Evolutionary conservation across 2,888 invertebrate genomes (phyloP), one percentile per base, ranked within the genome.

Genomic region (Eledona agricola): DNA sequence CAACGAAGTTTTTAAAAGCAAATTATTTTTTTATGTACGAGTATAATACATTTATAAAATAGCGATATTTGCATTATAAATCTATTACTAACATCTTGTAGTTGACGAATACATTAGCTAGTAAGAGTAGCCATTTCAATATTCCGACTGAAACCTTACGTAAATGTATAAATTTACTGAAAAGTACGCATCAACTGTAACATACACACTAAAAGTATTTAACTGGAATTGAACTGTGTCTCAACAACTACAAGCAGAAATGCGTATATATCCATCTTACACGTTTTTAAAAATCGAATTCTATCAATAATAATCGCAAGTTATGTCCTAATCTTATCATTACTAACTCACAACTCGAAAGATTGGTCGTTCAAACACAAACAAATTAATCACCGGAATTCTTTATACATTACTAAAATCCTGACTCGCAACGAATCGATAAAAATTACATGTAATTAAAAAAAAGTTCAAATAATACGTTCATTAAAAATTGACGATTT

Each of bases 271-370:
- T 56, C 46, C 43, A 20, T 50, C 40, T 42, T 45, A 49, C 7
- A n/a, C n/a, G n/a, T n/a, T n/a, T n/a, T n/a, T n/a, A n/a, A n/a
- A n/a, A n/a, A n/a, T n/a, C n/a, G n/a, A n/a, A 31, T 32, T 38
- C 46, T 54, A 31, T 25, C 31, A 37, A 42, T 37, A 55, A 55
- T 49, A 50, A 55, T 23, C 20, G 32, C 34, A 22, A 40, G 11
- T 28, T 15, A 25, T n/a, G 7, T 29, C 26, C 31, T 51, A 52
- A 52, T 40, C 35, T 52, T 55, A 56, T 49, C 46, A 57, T 55
- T 54, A 58, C 56, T 60, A 58, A 55, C 55, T 60, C 57, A 63
- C 61, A 62, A 64, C 47, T 55, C 51, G 58, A 55, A 38, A 49
- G 43, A 60, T 64, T 64, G 64, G 64, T 64, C 64, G 53, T 60